Base-by-base conservation (phyloP, 2,113 vertebrate species). In the Myrmophylax atrothorax region DNA sequence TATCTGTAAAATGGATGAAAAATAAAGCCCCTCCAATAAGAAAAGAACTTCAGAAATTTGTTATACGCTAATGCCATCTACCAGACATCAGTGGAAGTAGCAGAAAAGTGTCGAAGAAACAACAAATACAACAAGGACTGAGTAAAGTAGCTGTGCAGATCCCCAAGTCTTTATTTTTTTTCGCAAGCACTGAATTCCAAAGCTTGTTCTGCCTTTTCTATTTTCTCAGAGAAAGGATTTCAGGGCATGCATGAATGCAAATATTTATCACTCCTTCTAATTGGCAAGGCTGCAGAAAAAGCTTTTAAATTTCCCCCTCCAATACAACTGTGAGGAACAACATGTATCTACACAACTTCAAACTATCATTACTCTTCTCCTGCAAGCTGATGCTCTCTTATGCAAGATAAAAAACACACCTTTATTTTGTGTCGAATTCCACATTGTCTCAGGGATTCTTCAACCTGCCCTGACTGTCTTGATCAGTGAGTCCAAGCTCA, bases 51-150 rank as follows among this genome's bases (percentile, higher is more conserved):
- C 67, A 89, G 68, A 96, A 96, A 93, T 93, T 59, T 84, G 84
- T 93, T 92, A 84, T 69, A 92, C 94, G 5, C 96, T 97, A 94
- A 96, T 95, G 96, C 96, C 96, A 97, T 91, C 96, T 97, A 96
- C 77, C 96, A 97, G 96, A 47, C 80, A 84, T 56, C 64, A 68
- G 77, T 75, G 95, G 95, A 92, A 97, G 84, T 56, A 75, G 87
- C 94, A 93, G 68, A 24, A 90, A 87, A 70, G 69, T 83, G 52
- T 81, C 76, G 86, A 77, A 80, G 59, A 62, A 95, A 55, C 18
- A 60, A 33, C 5, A 7, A 81, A 67, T 70, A 42, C 19, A 58
- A 46, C 28, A 70, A 53, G 63, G 52, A 74, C 67, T 59, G 74
- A 59, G 11, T 29, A 49, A 49, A 69, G n/a, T 31, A 64, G 22